Conservation (phyloP, 2,888 invertebrate genomes). For the Heliothis peltigera region DNA sequence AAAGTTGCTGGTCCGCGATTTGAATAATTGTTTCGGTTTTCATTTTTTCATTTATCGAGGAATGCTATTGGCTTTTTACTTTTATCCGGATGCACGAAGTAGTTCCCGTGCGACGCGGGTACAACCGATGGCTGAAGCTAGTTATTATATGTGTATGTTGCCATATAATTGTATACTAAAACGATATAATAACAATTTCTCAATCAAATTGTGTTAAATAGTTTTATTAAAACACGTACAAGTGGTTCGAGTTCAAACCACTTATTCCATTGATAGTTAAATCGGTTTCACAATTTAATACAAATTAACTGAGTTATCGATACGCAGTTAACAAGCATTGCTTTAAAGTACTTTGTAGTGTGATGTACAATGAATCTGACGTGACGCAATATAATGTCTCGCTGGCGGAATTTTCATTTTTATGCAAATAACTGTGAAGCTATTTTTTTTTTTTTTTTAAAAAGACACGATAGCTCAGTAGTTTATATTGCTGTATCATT, state of each 20-base stretch:
- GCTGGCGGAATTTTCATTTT: not conserved
- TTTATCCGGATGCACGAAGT: no score
- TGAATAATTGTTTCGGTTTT: no score
- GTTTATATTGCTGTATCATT: no score
- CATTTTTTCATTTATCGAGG: no score
- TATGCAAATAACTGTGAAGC: not conserved
- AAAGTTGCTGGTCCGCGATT: no score
- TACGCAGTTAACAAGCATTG: not conserved
- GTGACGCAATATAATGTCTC: not conserved
- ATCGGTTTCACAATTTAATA: conserved; percentile 47
- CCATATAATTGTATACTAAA: not conserved
- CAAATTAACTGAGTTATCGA: conserved; percentile 27
- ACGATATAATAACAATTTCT: not conserved
- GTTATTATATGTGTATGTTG: no score
- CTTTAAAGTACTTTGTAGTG: not conserved
- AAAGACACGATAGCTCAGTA: no score
- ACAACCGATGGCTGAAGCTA: no score
- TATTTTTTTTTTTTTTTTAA: no score
- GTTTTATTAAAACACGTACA: not conserved
- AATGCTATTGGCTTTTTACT: no score
- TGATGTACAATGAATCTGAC: not conserved
- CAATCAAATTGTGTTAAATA: conserved; percentile 3
- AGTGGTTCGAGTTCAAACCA: conserved; percentile 14
- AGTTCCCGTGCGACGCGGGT: no score
- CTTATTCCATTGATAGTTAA: conserved; percentile 30